Evolutionary conservation across 1,140 invertebrate genomes (phyloP), one percentile per base, ranked within the genome.

Genomic region (Drosophila suzukii): DNA sequence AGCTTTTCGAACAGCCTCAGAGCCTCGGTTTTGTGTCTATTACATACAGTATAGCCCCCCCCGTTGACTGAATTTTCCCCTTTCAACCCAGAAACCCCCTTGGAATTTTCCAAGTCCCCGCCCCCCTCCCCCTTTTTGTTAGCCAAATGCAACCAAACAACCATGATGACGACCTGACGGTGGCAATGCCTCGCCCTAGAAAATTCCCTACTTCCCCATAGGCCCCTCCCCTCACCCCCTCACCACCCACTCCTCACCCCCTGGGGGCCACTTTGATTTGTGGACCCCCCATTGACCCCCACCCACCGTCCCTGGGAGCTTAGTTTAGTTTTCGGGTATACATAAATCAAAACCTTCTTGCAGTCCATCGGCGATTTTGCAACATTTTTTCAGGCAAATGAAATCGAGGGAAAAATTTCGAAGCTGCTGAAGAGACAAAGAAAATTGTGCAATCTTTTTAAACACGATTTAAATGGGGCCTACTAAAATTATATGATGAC

Each of bases 141-240:
- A 61, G 61, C 56, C 56, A 36, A 65, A 61, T 65, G 61, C 61
- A 65, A 65, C 61, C 61, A 63, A 51, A 63, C 56, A 63, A 38
- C 59, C 38, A 63, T 60, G 60, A 63, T 63, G 60, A 60, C 60
- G 55, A 53, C 15, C 15, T 53, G 15, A 53, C 32, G 50, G 50
- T 53, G 32, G 50, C 38, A 63, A 63, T 63, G 60, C 60, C 55
- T 63, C 41, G 60, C 60, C 54, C 60, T 59, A 62, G 58, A 59
- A 62, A 62, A 59, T 36, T n/a, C 15, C 30, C 49, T 17, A 3
- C 30, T 10, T 1, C 49, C 60, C 38, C 53, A 12, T 11, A 32
- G 53, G n/a, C 46, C 30, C 47, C 27, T 27, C 27, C 27, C 27
- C 27, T 12, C 24, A 3, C 6, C 30, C 32, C n/a, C 46, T 30